Evolutionary conservation across 2,113 vertebrate genomes (phyloP), one percentile per base, ranked within the genome.

Genomic region (Crotalus tigris): DNA sequence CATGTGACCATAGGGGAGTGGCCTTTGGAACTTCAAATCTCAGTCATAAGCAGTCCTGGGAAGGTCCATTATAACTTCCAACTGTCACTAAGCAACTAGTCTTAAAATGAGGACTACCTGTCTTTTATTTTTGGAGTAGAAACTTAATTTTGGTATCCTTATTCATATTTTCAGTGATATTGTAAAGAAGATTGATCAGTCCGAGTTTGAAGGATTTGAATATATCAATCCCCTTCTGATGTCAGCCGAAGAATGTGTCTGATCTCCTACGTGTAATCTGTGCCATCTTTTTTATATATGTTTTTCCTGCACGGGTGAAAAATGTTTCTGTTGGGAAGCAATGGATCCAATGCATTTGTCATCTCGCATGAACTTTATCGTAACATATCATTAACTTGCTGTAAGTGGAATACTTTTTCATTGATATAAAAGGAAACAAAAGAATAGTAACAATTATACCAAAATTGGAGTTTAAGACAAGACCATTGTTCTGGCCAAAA

Each of bases 181-280:
- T 94, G 99, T 99, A 92, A 99, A 98, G 98, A 99, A 99, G 98
- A 99, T 99, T 91, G 99, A 99, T 96, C 99, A 99, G 97, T 99
- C 99, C 75, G 99, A 99, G 97, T 99, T 99, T 95, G 99, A 99
- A 98, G 99, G 99, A 33, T 99, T 99, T 88, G 99, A 99, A 97
- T 99, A 99, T 96, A 99, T 99, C 97, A 99, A 99, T 97, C 99
- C 99, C 69, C 98, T 99, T 69, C 95, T 99, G 97, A 99, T 99
- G 99, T 99, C 99, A 10, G 99, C 99, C 6, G 99, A 99, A 97
- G 99, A 99, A 97, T 99, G 99, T 94, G 99, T 99, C 97, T 99
- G 98, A 99, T 91, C 93, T 94, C 89, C 95, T 93, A 9, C 86
- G 93, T 96, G 92, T 92, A 96, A 94, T 92, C 96, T 95, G 55